Evolutionary conservation across 1,140 invertebrate species (phyloP).

Genomic region (Drosophila bocqueti): DNA sequence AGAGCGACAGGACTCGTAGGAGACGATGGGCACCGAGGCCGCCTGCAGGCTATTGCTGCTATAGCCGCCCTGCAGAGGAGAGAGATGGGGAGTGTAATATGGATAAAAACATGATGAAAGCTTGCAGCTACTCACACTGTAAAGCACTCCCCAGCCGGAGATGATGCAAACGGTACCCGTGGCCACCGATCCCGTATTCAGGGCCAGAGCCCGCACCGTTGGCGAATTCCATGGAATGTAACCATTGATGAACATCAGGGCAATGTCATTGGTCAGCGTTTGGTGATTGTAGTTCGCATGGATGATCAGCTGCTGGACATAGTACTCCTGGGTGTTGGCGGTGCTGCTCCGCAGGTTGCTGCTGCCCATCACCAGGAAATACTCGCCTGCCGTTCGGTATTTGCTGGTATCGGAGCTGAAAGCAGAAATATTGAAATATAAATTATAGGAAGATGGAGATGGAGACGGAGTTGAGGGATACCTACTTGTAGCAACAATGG

Average conservation of each 20-base stretch:
- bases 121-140: constrained; percentile 20
- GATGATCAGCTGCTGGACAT: constrained; percentile 56
- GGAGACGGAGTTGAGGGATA: background rate
- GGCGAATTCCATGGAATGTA: constrained; percentile 53
- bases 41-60: constrained; percentile 42
- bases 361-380: constrained; percentile 66
- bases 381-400: constrained; percentile 58
- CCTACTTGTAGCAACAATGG: constrained; percentile 86
- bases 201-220: constrained; percentile 33
- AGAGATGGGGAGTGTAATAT: background rate
- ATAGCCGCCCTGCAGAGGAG: constrained; percentile 8
- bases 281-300: constrained; percentile 40
- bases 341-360: constrained; percentile 19
- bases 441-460: too few species aligned
- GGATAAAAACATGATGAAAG: background rate
- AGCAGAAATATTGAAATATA: background rate
- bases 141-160: constrained; percentile 64
- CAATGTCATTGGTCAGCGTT: constrained; percentile 58
- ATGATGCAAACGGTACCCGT: constrained; percentile 43
- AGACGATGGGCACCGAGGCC: constrained; percentile 46
- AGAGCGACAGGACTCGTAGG: constrained; percentile 24
- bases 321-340: constrained; percentile 45
- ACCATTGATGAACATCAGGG: constrained; percentile 67
- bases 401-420: constrained; percentile 2
- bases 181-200: constrained; percentile 5